These are phyloP conservation scores for Ondatra zibethicus DNA, from an alignment of 2,113 vertebrate genomes.

Conservation along the genomic window DNA sequence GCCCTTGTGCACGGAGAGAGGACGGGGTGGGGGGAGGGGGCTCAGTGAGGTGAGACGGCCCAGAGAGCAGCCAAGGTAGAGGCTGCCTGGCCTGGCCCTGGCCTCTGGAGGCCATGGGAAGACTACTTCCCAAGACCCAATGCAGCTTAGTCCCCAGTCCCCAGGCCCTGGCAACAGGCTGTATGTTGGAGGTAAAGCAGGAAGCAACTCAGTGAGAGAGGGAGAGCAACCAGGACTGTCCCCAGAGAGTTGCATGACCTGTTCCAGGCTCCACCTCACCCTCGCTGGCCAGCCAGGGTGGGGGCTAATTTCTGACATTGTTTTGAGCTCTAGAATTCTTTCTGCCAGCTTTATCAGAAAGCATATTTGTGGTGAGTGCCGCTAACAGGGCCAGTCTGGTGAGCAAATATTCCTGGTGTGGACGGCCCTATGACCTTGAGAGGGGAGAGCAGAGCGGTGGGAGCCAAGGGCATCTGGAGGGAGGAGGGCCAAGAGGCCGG, in stretches of 20 bases:
- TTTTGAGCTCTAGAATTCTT: constrained; percentile 84
- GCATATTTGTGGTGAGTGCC: constrained; percentile 95
- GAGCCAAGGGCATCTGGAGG: constrained; percentile 54
- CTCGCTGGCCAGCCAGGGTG: neutral
- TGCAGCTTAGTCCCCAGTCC: neutral
- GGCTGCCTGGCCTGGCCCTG: neutral
- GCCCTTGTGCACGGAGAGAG: constrained; percentile 95
- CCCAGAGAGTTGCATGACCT: neutral
- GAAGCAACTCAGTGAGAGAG: constrained; percentile 7
- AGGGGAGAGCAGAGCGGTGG: constrained; percentile 7
- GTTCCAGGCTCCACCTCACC: neutral
- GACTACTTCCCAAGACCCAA: neutral
- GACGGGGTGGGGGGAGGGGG: constrained; percentile 84
- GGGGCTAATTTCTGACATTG: constrained; percentile 78
- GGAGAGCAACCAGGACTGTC: neutral
- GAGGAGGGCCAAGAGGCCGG: constrained; percentile 61
- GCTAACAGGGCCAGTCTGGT: constrained; percentile 91
- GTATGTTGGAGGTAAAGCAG: neutral
- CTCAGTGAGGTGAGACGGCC: constrained; percentile 93
- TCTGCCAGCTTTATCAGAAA: constrained; percentile 96
- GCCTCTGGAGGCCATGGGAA: neutral
- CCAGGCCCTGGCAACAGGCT: constrained; percentile 40
- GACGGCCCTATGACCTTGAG: constrained; percentile 93
- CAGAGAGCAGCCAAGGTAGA: constrained; percentile 68
- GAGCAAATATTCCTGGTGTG: constrained; percentile 92